Evolutionary conservation across 2,797 vertebrate genomes (phyloP).

Genomic region (Crax fasciolata): DNA sequence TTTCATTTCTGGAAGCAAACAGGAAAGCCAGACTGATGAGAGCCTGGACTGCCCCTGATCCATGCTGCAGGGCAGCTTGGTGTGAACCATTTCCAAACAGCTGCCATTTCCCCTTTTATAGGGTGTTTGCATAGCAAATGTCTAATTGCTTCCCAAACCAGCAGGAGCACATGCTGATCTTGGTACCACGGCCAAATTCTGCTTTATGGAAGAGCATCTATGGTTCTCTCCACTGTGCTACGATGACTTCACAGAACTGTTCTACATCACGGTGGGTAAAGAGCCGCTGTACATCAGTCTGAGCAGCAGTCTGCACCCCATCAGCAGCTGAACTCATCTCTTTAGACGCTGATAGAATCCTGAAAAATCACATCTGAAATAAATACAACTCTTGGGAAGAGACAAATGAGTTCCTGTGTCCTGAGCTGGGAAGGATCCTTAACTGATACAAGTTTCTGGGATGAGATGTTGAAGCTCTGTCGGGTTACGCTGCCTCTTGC

Average conservation of each 20-base stretch:
- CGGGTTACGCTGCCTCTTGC: neutral
- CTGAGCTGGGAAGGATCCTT: neutral
- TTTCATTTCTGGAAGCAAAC: neutral
- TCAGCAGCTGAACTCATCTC: neutral
- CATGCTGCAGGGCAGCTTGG: neutral
- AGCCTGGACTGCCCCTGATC: neutral
- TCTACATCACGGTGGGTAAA: neutral
- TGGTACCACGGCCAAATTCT: fast-evolving
- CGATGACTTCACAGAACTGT: neutral
- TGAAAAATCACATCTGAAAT: neutral
- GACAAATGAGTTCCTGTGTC: neutral
- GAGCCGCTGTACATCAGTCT: neutral
- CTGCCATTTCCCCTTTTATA: neutral
- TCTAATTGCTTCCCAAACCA: neutral
- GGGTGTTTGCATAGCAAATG: neutral
- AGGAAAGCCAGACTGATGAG: neutral
- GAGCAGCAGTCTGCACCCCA: neutral
- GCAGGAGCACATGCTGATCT: neutral
- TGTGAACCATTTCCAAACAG: fast-evolving
- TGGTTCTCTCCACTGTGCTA: neutral
- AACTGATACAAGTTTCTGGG: fast-evolving
- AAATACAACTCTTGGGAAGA: neutral
- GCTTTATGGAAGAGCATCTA: fast-evolving
- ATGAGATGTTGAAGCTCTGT: neutral
- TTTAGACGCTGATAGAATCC: neutral